Conservation (phyloP, 2,797 vertebrate genomes). For the Tauraco hartlaubi region DNA sequence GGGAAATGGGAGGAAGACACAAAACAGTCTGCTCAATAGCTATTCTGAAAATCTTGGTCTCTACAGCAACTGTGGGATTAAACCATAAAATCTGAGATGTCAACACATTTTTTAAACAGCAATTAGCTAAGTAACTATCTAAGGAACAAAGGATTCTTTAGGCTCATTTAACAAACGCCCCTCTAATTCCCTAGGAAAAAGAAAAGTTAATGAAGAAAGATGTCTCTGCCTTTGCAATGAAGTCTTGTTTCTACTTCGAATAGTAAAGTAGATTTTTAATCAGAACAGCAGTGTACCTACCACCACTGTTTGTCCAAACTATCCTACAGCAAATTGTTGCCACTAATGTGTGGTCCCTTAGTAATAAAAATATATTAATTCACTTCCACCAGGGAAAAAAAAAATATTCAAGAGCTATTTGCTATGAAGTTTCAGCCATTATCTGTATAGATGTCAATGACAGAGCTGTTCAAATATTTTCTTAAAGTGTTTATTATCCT, state of each 20-base stretch:
- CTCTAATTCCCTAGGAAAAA: constrained; percentile 60
- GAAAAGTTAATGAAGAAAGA: constrained; percentile 62
- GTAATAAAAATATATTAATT: neutral
- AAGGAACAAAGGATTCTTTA: constrained; percentile 68
- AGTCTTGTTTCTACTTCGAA: neutral
- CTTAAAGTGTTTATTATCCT: constrained; percentile 17
- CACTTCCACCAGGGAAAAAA: neutral
- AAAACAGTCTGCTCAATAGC: constrained; percentile 54
- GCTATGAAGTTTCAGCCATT: constrained; percentile 18
- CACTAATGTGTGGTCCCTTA: neutral
- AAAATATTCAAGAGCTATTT: neutral
- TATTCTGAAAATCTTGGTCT: constrained; percentile 59
- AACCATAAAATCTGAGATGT: constrained; percentile 70
- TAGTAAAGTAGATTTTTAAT: constrained; percentile 12
- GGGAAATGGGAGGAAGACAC: constrained; percentile 17
- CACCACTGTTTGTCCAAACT: neutral
- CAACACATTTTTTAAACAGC: constrained; percentile 75
- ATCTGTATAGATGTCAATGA: neutral
- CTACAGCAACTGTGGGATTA: constrained; percentile 67
- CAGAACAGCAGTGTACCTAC: neutral
- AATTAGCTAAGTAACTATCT: constrained; percentile 69
- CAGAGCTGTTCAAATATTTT: constrained; percentile 40
- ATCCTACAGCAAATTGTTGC: neutral
- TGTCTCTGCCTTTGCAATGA: constrained; percentile 3
- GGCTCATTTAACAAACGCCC: constrained; percentile 58